Percentiles rank a stretch among this genome's conserved stretches.
Conservation (phyloP, 2,797 vertebrate genomes). For the Adelosebastes latens region DNA sequence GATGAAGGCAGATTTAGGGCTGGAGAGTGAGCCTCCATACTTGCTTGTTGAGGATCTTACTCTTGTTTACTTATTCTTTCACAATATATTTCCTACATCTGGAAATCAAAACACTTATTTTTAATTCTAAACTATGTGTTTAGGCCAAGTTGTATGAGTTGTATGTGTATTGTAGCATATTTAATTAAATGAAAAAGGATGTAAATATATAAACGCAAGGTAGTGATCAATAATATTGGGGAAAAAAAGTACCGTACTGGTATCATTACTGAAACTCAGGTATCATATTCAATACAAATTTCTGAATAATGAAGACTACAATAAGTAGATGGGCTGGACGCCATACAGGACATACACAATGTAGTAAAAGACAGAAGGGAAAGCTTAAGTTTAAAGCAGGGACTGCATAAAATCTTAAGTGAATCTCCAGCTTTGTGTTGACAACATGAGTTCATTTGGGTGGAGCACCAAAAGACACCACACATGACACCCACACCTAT, state of each 20-base stretch:
- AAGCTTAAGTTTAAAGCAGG: background rate
- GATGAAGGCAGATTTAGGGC: background rate
- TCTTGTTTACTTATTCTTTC: background rate
- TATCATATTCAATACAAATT: background rate
- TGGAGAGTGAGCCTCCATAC: background rate
- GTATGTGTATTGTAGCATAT: background rate
- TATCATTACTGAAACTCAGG: background rate
- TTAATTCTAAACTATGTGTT: background rate
- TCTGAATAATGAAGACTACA: background rate
- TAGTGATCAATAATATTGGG: background rate
- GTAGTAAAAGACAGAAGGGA: background rate
- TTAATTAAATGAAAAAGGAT: background rate
- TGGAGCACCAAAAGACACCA: slow-evolving; percentile 33
- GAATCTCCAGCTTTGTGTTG: slow-evolving; percentile 9
- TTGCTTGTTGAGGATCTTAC: background rate
- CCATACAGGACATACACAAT: background rate
- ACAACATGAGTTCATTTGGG: slow-evolving; percentile 51
- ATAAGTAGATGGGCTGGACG: background rate
- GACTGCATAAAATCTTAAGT: slow-evolving; percentile 15
- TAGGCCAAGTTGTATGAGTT: background rate
- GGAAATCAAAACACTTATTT: background rate
- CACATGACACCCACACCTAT: background rate
- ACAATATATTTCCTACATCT: background rate
- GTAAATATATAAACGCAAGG: background rate
- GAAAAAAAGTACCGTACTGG: no score